Evolutionary conservation across 2,113 vertebrate species (phyloP).

Genomic region (Strix aluco): DNA sequence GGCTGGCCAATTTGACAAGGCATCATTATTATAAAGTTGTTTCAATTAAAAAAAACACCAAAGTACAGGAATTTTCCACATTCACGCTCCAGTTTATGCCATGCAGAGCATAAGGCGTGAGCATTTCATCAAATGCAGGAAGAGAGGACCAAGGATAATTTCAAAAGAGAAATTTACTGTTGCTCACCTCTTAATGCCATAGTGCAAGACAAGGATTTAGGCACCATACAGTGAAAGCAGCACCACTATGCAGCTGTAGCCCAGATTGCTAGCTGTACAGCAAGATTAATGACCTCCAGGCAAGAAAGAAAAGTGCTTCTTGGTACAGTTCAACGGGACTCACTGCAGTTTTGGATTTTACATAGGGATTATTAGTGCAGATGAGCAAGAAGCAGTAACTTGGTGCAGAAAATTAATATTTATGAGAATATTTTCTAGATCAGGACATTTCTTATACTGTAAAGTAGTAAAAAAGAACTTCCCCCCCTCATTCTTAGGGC

Average conservation of each 20-base stretch:
- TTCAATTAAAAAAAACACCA: not conserved
- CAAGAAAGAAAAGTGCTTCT: not conserved
- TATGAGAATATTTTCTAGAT: not conserved
- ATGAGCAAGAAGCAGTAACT: not conserved
- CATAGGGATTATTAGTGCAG: not conserved
- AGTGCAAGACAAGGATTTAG: not conserved
- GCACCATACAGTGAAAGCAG: fast-evolving
- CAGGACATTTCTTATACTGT: not conserved
- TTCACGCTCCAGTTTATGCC: not conserved
- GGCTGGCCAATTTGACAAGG: not conserved
- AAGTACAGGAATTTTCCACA: not conserved
- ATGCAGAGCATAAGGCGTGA: not conserved
- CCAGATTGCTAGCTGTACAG: not conserved
- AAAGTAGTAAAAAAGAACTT: not conserved
- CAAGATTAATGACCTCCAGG: not conserved
- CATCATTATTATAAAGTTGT: not conserved
- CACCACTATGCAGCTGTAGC: not conserved
- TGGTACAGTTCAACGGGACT: not conserved
- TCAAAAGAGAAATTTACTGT: not conserved
- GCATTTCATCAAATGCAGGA: not conserved
- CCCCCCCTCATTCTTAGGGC: not conserved
- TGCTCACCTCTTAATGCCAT: not conserved
- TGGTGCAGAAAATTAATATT: not conserved
- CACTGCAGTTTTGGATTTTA: not conserved
- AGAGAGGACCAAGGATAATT: not conserved